phyloP scores from a whole-genome alignment of 2,113 vertebrate genomes.

The Junco hyemalis region DNA sequence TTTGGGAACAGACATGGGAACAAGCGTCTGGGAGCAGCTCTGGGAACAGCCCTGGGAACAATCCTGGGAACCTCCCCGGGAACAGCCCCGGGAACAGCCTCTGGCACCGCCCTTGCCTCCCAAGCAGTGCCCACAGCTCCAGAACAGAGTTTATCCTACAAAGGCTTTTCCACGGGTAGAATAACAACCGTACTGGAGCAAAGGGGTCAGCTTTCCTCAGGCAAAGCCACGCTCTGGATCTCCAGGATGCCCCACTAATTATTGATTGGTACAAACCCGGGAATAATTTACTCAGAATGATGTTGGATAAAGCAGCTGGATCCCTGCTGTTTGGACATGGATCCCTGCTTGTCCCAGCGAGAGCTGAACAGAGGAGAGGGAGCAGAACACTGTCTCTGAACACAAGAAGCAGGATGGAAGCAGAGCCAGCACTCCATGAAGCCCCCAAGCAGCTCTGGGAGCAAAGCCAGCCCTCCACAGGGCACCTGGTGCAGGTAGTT shows the following conservation, averaged over 20 bases:
- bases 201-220: neutral
- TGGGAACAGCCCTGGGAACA: no score
- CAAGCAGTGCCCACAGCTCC: rapidly evolving
- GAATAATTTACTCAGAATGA: rapidly evolving
- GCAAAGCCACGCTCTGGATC: neutral
- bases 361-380: neutral
- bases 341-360: neutral
- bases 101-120: neutral
- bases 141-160: rapidly evolving
- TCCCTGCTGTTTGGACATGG: neutral
- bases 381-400: neutral
- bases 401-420: neutral
- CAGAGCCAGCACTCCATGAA: neutral
- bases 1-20: no score
- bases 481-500: neutral
- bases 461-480: neutral
- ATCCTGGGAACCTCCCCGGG: no score
- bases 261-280: neutral
- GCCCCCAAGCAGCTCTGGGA: neutral
- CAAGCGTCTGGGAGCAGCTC: no score
- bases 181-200: neutral
- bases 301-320: neutral
- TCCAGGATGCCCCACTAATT: neutral
- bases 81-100: neutral
- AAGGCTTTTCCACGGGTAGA: neutral